Conservation (phyloP, 2,888 invertebrate species). For the Morpho deidamia region DNA sequence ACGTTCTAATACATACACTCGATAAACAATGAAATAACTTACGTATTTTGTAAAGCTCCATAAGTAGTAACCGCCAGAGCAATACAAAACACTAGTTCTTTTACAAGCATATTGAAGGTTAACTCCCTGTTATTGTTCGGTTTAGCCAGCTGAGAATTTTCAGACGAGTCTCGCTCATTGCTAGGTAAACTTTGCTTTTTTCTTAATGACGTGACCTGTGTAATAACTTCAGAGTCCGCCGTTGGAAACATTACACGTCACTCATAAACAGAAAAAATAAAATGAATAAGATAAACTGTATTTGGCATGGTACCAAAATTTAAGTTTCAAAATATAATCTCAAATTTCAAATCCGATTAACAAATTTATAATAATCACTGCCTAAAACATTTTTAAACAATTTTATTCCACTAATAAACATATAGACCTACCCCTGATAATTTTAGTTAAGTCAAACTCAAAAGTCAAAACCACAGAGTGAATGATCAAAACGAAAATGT, state of each 20-base stretch:
- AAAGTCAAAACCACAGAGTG: too few relatives aligned
- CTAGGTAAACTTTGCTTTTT: slow-evolving; percentile 51
- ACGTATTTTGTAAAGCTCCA: slow-evolving; percentile 85
- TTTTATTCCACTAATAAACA: background rate
- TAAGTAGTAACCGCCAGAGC: slow-evolving; percentile 82
- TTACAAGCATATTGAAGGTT: slow-evolving; percentile 77
- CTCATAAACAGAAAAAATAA: slow-evolving; percentile 52
- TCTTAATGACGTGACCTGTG: slow-evolving; percentile 66
- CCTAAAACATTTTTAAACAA: slow-evolving; percentile 13
- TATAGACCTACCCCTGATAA: too few relatives aligned
- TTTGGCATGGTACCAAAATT: slow-evolving; percentile 43
- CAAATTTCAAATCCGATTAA: slow-evolving; percentile 23
- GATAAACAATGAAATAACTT: slow-evolving; percentile 44
- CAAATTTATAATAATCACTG: slow-evolving; percentile 14
- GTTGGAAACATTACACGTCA: slow-evolving; percentile 78
- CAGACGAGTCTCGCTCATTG: slow-evolving; percentile 58
- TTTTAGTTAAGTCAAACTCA: too few relatives aligned
- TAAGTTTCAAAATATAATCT: slow-evolving; percentile 26
- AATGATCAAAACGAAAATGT: too few relatives aligned
- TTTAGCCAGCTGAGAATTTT: slow-evolving; percentile 50
- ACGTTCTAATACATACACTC: too few relatives aligned
- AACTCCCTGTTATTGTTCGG: slow-evolving; percentile 56
- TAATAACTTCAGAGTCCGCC: slow-evolving; percentile 67
- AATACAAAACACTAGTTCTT: slow-evolving; percentile 81
- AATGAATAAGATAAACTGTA: slow-evolving; percentile 36